phyloP scores from a whole-genome alignment of 2,113 vertebrate genomes.

The Microtus richardsoni region DNA sequence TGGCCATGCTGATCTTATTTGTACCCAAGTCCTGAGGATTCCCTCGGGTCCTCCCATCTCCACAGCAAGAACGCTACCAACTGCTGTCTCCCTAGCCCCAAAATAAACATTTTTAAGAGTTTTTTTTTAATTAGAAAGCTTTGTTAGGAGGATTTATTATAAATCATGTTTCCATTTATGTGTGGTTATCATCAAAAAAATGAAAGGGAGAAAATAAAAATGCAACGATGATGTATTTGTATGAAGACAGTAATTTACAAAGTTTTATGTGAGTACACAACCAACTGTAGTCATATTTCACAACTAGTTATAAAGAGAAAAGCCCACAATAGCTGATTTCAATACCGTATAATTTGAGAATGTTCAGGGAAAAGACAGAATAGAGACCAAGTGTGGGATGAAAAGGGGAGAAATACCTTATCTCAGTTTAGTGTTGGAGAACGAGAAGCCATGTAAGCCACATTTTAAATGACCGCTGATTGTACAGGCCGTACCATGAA shows the following conservation, averaged over 20 bases:
- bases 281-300: background rate
- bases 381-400: background rate
- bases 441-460: background rate
- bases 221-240: background rate
- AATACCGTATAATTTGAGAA: background rate
- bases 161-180: background rate
- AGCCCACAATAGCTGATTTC: background rate
- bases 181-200: conserved; percentile 39
- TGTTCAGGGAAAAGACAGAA: background rate
- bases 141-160: background rate
- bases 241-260: background rate
- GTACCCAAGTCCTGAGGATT: background rate
- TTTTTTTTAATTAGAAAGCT: background rate
- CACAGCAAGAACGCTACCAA: no score
- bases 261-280: background rate
- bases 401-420: background rate
- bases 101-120: background rate
- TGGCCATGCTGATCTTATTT: background rate
- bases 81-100: background rate
- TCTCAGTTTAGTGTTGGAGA: conserved; percentile 49
- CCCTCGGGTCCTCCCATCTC: background rate
- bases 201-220: background rate
- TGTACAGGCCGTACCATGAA: background rate
- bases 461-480: conserved; percentile 23
- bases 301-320: background rate